A percentile compares a stretch with the other conserved stretches of the same genome.
These are phyloP conservation scores for Sesia bembeciformis DNA, from an alignment of 2,888 invertebrate species.

Conservation along the genomic window DNA sequence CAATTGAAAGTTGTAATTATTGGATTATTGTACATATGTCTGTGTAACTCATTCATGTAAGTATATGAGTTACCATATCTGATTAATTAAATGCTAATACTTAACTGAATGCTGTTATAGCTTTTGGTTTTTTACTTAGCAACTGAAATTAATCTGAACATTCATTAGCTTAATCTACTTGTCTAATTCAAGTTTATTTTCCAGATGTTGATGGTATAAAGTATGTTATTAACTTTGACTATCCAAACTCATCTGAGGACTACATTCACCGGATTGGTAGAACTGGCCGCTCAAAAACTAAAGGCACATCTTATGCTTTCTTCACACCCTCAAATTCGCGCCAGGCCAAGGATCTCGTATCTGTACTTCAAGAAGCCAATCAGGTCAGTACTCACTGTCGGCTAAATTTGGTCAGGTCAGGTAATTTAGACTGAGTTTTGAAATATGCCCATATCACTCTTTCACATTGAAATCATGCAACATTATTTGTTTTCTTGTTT, in stretches of 20 bases:
- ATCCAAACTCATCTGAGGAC: conserved; percentile 95
- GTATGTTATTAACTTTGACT: conserved; percentile 97
- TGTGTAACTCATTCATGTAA: conserved; percentile 71
- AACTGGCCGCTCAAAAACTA: conserved; percentile 89
- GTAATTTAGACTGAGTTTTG: neutral
- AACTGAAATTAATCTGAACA: neutral
- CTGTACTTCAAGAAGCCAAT: conserved; percentile 92
- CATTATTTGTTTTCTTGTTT: neutral
- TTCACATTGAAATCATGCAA: too few species aligned
- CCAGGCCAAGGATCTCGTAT: conserved; percentile 91
- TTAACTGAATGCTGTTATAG: conserved; percentile 7
- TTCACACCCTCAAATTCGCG: conserved; percentile 91
- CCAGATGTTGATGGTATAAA: conserved; percentile 97
- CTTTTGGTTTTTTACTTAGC: conserved; percentile 11
- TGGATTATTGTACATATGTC: conserved; percentile 46
- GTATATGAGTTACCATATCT: conserved; percentile 58
- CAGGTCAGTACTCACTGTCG: conserved; percentile 73
- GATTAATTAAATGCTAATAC: conserved; percentile 2
- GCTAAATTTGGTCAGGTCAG: too few species aligned
- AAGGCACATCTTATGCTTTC: conserved; percentile 95
- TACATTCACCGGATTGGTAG: conserved; percentile 97
- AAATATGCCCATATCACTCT: too few species aligned
- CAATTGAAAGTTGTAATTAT: conserved; percentile 32
- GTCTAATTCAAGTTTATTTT: conserved; percentile 8
- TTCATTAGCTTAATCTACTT: neutral